Evolutionary conservation across 2,113 vertebrate genomes (phyloP).

Genomic region (Cryptomyrus ogoouensis): DNA sequence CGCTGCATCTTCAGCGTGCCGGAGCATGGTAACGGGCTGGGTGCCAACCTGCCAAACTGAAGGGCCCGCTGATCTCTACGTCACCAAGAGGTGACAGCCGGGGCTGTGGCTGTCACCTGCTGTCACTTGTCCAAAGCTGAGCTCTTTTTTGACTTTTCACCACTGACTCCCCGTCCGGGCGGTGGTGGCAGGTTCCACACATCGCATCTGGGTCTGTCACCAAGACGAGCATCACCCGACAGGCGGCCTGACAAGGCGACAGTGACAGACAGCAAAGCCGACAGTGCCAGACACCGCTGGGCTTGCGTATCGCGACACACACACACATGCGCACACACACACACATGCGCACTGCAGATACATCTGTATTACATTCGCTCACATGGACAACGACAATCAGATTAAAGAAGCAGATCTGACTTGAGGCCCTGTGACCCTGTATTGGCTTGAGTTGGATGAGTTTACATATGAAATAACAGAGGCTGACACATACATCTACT

Average conservation of each 20-base stretch:
- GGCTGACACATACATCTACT: neutral
- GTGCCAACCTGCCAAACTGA: neutral
- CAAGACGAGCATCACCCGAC: neutral
- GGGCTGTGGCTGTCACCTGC: neutral
- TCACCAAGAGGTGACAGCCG: neutral
- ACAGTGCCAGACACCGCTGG: neutral
- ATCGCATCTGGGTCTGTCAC: neutral
- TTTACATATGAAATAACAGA: neutral
- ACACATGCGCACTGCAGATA: too few species aligned
- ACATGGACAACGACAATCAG: neutral
- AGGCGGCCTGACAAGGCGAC: neutral
- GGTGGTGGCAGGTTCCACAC: neutral
- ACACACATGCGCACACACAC: neutral
- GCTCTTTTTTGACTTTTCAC: neutral
- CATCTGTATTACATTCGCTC: neutral
- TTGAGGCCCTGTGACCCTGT: neutral
- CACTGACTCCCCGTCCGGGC: neutral
- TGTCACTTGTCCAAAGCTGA: neutral
- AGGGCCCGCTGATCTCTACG: neutral
- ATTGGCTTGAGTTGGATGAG: neutral
- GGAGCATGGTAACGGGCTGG: neutral
- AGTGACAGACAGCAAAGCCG: neutral
- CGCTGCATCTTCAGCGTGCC: neutral
- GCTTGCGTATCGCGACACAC: neutral
- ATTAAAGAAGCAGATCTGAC: neutral